These are phyloP conservation scores for Calliopum simillimum DNA, from an alignment of 2,888 invertebrate genomes.

Conservation along the genomic window DNA sequence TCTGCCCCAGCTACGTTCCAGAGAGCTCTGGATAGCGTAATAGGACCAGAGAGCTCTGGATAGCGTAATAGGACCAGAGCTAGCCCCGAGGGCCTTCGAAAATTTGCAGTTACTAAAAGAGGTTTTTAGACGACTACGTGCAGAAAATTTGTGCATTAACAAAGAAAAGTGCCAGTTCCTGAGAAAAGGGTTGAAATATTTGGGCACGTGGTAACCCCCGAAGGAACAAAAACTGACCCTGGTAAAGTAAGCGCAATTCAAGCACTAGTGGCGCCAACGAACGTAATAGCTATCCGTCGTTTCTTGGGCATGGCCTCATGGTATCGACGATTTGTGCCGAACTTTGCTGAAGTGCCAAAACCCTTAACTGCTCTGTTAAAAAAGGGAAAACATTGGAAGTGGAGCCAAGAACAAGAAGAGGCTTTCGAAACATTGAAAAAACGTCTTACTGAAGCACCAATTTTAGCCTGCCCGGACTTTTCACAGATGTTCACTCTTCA, in stretches of 20 bases:
- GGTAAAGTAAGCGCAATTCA: constrained; percentile 19
- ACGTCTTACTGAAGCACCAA: constrained; percentile 15
- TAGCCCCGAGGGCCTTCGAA: constrained; percentile 29
- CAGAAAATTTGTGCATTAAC: constrained; percentile 16
- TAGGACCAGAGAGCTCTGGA: constrained; percentile 28
- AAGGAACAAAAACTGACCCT: constrained; percentile 27
- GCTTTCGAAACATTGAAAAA: constrained; percentile 26
- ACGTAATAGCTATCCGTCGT: constrained; percentile 2
- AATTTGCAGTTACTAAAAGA: constrained; percentile 6
- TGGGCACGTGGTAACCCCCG: background rate
- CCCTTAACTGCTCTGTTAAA: constrained; percentile 32
- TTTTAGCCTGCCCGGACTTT: constrained; percentile 23
- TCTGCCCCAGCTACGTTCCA: no score
- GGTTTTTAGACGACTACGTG: constrained; percentile 22
- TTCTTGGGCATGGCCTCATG: constrained; percentile 12
- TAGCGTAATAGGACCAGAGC: constrained; percentile 28
- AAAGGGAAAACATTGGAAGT: constrained; percentile 33
- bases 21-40: no score
- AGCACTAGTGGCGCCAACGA: background rate
- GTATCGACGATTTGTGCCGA: constrained; percentile 32
- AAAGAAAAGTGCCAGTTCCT: no score
- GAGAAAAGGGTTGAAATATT: no score
- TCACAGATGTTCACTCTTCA: constrained; percentile 24
- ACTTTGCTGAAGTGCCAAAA: constrained; percentile 13
- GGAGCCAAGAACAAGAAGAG: constrained; percentile 27